A percentile compares a stretch with the other conserved stretches of the same genome.
Evolutionary conservation across 92 coral and sea anemone species (phyloP).

Genomic region (Pocillopora grandis): DNA sequence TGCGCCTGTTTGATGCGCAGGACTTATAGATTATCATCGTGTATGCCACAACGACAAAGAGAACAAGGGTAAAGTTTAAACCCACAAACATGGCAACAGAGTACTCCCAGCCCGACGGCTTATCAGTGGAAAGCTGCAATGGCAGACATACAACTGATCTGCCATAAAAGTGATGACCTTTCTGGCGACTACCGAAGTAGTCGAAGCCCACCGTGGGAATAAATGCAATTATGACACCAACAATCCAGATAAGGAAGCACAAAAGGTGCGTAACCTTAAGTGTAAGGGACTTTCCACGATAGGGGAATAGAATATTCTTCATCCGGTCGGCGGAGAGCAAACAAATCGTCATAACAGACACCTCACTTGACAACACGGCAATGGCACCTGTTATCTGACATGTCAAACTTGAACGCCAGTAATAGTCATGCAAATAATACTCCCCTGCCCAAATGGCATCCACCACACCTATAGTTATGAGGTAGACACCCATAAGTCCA

Average conservation of each 20-base stretch:
- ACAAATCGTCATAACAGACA: background rate
- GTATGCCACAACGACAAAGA: conserved; percentile 33
- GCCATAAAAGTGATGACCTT: background rate
- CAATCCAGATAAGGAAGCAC: background rate
- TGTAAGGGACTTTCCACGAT: background rate
- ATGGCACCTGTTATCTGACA: conserved; percentile 3
- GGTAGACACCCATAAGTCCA: conserved; percentile 24
- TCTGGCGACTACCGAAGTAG: background rate
- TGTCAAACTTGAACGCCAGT: background rate
- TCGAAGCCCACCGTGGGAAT: background rate
- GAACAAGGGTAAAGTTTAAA: conserved; percentile 12
- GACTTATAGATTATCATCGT: background rate
- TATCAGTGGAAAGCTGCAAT: background rate
- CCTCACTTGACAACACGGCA: conserved; percentile 1
- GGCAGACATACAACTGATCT: conserved; percentile 5
- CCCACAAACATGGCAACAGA: conserved; percentile 7
- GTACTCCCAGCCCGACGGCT: conserved; percentile 1
- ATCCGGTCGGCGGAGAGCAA: background rate
- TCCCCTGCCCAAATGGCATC: conserved; percentile 13
- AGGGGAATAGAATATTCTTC: conserved; percentile 1
- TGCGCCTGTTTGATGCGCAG: background rate
- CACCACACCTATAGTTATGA: conserved; percentile 1
- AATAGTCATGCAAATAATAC: background rate
- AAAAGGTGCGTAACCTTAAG: background rate
- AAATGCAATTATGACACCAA: background rate